These are phyloP conservation scores for Ceyx cyanopectus DNA, from an alignment of 2,113 vertebrate genomes.

Conservation along the genomic window DNA sequence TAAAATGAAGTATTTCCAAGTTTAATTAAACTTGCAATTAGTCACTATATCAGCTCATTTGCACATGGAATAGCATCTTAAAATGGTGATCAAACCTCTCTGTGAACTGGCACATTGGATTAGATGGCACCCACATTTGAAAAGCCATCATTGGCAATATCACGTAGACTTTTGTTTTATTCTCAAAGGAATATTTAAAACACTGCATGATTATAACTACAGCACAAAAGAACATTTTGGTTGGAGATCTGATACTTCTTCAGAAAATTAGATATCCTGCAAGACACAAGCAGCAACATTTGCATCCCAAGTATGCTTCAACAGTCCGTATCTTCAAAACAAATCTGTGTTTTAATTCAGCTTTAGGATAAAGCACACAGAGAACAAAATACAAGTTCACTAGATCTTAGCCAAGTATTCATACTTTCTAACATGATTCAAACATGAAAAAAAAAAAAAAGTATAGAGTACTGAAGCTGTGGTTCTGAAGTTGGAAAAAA, in stretches of 20 bases:
- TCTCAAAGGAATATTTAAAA: background rate
- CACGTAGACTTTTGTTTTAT: background rate
- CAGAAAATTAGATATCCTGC: background rate
- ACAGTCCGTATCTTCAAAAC: background rate
- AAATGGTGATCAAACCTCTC: background rate
- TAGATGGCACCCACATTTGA: background rate
- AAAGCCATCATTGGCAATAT: background rate
- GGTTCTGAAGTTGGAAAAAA: background rate
- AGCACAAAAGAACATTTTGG: background rate
- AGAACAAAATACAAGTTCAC: background rate
- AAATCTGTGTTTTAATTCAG: background rate
- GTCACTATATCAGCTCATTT: background rate
- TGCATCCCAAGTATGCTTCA: background rate
- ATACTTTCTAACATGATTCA: background rate
- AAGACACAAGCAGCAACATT: background rate
- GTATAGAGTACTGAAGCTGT: background rate
- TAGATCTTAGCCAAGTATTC: background rate
- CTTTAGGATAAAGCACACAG: background rate
- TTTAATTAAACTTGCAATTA: constrained; percentile 22
- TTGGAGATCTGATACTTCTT: background rate
- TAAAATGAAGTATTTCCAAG: background rate
- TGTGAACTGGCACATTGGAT: background rate
- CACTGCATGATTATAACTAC: background rate
- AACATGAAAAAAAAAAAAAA: background rate
- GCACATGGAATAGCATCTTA: background rate